phyloP scores from a whole-genome alignment of 2,797 vertebrate genomes.

The Falco biarmicus region DNA sequence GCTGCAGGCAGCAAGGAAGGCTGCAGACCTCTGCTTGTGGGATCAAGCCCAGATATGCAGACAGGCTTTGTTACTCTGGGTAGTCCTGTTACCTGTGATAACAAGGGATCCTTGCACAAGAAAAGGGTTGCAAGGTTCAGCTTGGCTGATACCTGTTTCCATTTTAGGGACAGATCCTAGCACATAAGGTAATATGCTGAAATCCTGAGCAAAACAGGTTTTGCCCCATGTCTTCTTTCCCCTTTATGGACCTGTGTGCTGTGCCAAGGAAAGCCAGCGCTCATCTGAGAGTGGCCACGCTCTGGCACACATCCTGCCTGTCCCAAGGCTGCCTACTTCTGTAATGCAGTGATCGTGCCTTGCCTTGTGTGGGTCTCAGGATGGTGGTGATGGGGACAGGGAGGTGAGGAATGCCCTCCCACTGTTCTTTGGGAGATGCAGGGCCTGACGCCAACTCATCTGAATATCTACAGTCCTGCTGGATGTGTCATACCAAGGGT shows the following conservation, averaged over 20 bases:
- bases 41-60: background rate
- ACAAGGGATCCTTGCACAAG: background rate
- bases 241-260: background rate
- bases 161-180: background rate
- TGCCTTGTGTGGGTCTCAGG: background rate
- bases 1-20: background rate
- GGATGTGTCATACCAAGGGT: background rate
- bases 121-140: background rate
- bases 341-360: background rate
- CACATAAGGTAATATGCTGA: accelerated
- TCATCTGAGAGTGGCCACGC: background rate
- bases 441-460: background rate
- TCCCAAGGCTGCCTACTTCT: background rate
- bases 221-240: background rate
- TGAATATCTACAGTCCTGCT: background rate
- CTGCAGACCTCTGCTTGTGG: background rate
- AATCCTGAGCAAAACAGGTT: background rate
- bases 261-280: background rate
- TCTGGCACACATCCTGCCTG: background rate
- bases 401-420: background rate
- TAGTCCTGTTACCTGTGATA: background rate
- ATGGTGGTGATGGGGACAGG: background rate
- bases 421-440: background rate
- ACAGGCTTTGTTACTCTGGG: background rate
- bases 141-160: background rate